Evolutionary conservation across 2,113 vertebrate species (phyloP).

Genomic region (Psilopsiagon aurifrons): DNA sequence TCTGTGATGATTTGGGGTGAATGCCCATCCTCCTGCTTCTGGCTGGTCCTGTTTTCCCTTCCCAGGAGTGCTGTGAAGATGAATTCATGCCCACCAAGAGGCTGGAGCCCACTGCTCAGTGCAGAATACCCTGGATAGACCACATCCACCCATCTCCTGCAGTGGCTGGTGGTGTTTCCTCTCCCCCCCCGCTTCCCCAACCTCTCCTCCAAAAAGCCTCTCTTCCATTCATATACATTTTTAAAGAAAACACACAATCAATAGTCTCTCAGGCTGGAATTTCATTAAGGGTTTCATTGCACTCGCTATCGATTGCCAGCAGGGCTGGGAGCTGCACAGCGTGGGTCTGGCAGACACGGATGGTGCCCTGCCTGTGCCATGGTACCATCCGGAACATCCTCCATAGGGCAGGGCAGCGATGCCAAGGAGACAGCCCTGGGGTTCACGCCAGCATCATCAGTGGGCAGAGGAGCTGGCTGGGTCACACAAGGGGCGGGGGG

Average conservation of each 20-base stretch:
- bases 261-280: conserved; percentile 58
- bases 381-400: neutral
- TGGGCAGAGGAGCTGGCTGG: neutral
- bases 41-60: neutral
- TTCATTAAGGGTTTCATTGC: conserved; percentile 64
- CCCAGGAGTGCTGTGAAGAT: neutral
- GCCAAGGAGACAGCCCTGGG: neutral
- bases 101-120: neutral
- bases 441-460: neutral
- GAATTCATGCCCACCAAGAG: neutral
- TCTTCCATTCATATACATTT: conserved; percentile 55
- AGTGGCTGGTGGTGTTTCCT: neutral
- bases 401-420: accelerated
- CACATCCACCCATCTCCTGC: accelerated
- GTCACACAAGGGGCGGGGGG: neutral
- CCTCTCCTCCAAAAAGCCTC: conserved; percentile 16
- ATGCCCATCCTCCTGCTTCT: neutral
- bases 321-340: neutral
- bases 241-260: conserved; percentile 55
- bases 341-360: accelerated
- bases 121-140: neutral
- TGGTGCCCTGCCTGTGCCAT: neutral
- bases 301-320: conserved; percentile 30
- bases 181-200: neutral
- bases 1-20: neutral